Conservation (phyloP, 2,113 vertebrate species). For the Garra rufa region DNA sequence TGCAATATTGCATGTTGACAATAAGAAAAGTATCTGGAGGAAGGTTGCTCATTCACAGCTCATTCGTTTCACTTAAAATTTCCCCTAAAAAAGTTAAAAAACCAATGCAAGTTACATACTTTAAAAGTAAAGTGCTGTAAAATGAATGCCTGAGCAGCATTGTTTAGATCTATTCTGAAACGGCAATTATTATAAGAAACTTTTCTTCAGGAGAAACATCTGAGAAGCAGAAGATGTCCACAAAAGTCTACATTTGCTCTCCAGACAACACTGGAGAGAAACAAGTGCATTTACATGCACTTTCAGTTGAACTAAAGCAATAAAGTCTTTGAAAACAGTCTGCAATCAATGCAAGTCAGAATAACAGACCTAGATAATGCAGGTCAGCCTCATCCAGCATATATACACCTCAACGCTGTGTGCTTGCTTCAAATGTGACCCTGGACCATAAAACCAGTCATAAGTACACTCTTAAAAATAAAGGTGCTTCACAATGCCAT, state of each 20-base stretch:
- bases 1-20: conserved; percentile 6
- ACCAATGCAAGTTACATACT: not conserved
- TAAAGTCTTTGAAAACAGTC: not conserved
- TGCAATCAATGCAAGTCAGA: not conserved
- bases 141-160: no score
- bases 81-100: not conserved
- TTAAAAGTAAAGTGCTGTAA: no score
- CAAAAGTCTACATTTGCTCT: not conserved
- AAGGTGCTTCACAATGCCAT: no score
- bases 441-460: no score
- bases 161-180: not conserved
- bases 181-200: not conserved
- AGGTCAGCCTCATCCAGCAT: not conserved
- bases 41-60: conserved; percentile 14
- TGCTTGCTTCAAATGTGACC: not conserved
- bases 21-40: not conserved
- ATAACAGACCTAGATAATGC: not conserved
- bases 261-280: not conserved
- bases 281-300: not conserved
- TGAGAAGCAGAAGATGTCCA: not conserved
- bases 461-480: no score
- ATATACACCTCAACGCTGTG: not conserved
- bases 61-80: not conserved
- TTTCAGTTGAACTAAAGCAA: not conserved
- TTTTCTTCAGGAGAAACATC: not conserved